A percentile compares a stretch with the other conserved stretches of the same genome.
Conservation (phyloP, 2,888 invertebrate species). For the Drosophila setosimentum region DNA sequence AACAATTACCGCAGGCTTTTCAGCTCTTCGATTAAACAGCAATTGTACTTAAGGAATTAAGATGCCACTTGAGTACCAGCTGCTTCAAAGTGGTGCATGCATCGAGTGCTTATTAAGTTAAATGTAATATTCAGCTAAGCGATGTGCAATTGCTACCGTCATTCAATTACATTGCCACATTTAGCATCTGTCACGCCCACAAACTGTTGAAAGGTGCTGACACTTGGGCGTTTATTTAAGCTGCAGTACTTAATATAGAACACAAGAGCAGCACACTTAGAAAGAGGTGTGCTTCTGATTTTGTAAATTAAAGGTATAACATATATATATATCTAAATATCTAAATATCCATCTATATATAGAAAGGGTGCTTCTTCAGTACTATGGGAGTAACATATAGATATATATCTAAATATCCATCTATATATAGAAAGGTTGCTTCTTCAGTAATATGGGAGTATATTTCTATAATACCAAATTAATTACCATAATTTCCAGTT, state of each 20-base stretch:
- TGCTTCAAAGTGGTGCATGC: not conserved
- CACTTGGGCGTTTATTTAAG: slow-evolving; percentile 14
- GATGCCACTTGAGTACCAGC: slow-evolving; percentile 6
- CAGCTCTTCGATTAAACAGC: not conserved
- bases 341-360: not conserved
- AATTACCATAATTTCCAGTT: not conserved
- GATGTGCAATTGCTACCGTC: slow-evolving; percentile 23
- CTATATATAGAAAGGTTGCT: not conserved
- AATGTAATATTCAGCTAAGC: slow-evolving; percentile 36
- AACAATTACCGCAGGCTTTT: slow-evolving; percentile 9
- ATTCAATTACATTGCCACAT: slow-evolving; percentile 25
- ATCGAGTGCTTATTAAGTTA: slow-evolving; percentile 28
- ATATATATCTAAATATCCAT: no score
- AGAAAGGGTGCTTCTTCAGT: not conserved
- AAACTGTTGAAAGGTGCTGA: slow-evolving; percentile 8
- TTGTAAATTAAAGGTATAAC: not conserved
- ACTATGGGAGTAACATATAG: no score
- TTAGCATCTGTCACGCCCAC: not conserved
- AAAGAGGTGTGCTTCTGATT: not conserved
- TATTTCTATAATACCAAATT: not conserved
- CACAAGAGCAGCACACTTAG: not conserved
- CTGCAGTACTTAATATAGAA: slow-evolving; percentile 16
- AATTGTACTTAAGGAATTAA: slow-evolving; percentile 30
- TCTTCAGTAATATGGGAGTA: not conserved
- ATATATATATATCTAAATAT: not conserved